Evolutionary conservation across 2,113 vertebrate species (phyloP).

Genomic region (Ardeotis arabs): DNA sequence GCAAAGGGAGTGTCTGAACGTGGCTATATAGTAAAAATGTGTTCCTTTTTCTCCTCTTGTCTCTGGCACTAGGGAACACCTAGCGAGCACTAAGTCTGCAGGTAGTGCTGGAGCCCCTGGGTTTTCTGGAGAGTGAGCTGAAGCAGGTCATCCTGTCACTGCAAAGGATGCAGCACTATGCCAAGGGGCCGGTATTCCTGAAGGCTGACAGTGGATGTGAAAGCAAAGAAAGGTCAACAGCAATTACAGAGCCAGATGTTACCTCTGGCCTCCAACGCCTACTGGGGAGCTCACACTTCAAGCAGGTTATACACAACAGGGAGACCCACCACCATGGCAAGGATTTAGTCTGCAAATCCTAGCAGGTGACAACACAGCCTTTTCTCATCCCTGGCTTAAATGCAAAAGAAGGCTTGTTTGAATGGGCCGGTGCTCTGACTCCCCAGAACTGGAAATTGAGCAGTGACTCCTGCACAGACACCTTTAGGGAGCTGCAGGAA

Average conservation of each 20-base stretch:
- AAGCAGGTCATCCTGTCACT: neutral
- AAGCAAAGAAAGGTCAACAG: constrained; percentile 12
- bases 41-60: neutral
- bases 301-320: neutral
- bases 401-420: neutral
- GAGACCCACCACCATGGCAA: neutral
- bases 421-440: neutral
- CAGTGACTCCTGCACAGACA: neutral
- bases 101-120: neutral
- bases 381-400: neutral
- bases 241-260: neutral
- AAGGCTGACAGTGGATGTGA: neutral
- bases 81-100: neutral
- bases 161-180: neutral
- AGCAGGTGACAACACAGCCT: neutral
- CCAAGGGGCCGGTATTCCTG: neutral
- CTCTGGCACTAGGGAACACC: neutral
- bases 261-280: neutral
- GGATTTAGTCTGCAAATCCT: neutral
- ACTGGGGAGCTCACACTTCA: neutral
- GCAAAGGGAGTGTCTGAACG: neutral
- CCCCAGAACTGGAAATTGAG: neutral
- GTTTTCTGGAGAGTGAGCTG: neutral
- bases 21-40: neutral
- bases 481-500: neutral